phyloP scores from a whole-genome alignment of 2,888 invertebrate genomes.

The Zygogramma bicolorata region DNA sequence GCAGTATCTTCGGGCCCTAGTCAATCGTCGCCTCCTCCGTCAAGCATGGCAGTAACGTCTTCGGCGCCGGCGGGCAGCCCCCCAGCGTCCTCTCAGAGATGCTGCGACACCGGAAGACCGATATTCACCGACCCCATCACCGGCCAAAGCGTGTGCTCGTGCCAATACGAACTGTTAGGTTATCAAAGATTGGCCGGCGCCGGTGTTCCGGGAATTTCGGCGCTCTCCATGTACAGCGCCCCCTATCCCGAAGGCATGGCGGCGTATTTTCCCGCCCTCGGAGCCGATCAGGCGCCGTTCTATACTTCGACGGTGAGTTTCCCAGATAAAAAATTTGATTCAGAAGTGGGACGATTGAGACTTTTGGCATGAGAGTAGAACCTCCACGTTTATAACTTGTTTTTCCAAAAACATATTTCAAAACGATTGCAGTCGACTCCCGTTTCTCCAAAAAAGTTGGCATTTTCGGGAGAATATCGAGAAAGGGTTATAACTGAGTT shows the following conservation, averaged over 20 bases:
- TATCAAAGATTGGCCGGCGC: slow-evolving; percentile 81
- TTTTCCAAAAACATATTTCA: too few species aligned
- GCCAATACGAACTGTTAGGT: slow-evolving; percentile 89
- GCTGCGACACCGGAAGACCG: slow-evolving; percentile 93
- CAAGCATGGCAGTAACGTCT: slow-evolving; percentile 66
- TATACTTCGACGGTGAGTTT: slow-evolving; percentile 88
- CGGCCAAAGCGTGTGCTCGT: slow-evolving; percentile 90
- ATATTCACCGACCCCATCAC: slow-evolving; percentile 91
- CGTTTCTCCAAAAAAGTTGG: too few species aligned
- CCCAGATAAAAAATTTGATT: too few species aligned
- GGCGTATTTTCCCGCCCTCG: slow-evolving; percentile 86
- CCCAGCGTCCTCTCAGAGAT: slow-evolving; percentile 70
- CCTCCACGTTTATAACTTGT: too few species aligned
- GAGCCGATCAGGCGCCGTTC: slow-evolving; percentile 88
- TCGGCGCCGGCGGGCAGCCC: slow-evolving; percentile 67
- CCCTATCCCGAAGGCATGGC: slow-evolving; percentile 88
- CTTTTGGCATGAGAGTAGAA: too few species aligned
- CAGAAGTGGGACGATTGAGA: too few species aligned
- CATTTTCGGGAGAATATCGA: too few species aligned
- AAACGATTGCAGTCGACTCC: too few species aligned
- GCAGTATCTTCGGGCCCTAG: slow-evolving; percentile 68
- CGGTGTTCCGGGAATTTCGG: slow-evolving; percentile 77
- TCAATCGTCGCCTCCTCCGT: slow-evolving; percentile 57
- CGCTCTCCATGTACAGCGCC: slow-evolving; percentile 83
- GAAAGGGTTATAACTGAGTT: too few species aligned